Conservation (phyloP, 2,797 vertebrate species). For the Hippopotamyrus pictus region DNA sequence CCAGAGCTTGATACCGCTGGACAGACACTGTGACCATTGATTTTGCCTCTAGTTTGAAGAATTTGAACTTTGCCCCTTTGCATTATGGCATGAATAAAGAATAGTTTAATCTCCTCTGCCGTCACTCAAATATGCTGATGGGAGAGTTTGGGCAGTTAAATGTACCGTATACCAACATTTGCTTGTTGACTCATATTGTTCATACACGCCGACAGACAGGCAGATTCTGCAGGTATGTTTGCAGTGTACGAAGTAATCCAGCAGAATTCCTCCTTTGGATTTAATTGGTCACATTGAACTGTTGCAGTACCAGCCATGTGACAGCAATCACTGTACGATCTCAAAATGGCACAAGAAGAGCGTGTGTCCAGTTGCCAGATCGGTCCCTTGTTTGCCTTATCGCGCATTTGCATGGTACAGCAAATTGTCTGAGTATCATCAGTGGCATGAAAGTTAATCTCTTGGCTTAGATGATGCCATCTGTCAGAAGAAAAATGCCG, state of each 20-base stretch:
- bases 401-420: background rate
- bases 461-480: background rate
- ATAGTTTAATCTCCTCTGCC: conserved; percentile 65
- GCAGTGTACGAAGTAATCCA: conserved; percentile 61
- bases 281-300: conserved; percentile 17
- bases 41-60: conserved; percentile 61
- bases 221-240: conserved; percentile 56
- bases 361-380: background rate
- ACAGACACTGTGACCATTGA: conserved; percentile 63
- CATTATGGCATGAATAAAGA: conserved; percentile 66
- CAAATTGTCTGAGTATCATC: background rate
- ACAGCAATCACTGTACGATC: background rate
- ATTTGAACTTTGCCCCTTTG: conserved; percentile 66
- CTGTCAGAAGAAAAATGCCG: conserved; percentile 16
- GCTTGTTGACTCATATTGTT: conserved; percentile 53
- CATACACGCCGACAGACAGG: conserved; percentile 66
- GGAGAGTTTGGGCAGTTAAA: conserved; percentile 47
- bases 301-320: background rate
- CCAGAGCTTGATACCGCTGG: conserved; percentile 45
- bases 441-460: background rate
- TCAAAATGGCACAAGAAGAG: background rate
- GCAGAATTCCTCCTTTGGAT: conserved; percentile 47
- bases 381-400: background rate
- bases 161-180: conserved; percentile 63
- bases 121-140: conserved; percentile 64